Base-by-base conservation (phyloP, 2,797 vertebrate genomes). In the Hypotaenidia philippensis region DNA sequence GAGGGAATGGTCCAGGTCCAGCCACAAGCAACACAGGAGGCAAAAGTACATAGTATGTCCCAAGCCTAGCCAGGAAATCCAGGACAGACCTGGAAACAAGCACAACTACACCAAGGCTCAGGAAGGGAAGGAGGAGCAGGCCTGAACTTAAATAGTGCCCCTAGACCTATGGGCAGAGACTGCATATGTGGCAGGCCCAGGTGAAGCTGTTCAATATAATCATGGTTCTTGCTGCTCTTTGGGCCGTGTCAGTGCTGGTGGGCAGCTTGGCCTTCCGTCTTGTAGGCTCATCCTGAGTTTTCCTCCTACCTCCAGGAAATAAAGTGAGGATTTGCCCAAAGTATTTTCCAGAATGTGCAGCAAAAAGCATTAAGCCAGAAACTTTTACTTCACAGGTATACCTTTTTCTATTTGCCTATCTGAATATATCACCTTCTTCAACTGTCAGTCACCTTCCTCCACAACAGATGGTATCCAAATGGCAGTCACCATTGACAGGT, bases 81-180 rank as follows among this genome's bases (percentile, higher is more conserved):
- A 6, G 15, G 4, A 1, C 9, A 71, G 13, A 53, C 2, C 13
- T 61, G 16, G 41, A 44, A 5, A 13, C 20, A 56, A 87, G 3
- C n/a, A 55, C 3, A 18, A 6, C 25, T 11, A 17, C 11, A 22
- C 4, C 23, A 16, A 2, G 1, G 5, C 27, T 29, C 7, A 64
- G 1, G 7, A 27, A 41, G 1, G 0, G 4, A 11, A n/a, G 1
- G 2, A 0, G 5, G 0, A 10, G 10, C 15, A 15, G 3, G 5
- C 23, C 53, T 71, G 38, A 82, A 19, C 38, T 36, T 60, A 77
- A 77, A 53, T 52, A 20, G 31, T 59, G 22, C 6, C 11, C 26
- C 0, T 34, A 0, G 15, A 21, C 34, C 53, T 49, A 26, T 38
- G 14, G 49, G 19, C 19, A 36, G 45, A 53, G 32, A 4, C 8